Conservation (phyloP, 2,113 vertebrate genomes). For the Plecturocebus donacophilus region DNA sequence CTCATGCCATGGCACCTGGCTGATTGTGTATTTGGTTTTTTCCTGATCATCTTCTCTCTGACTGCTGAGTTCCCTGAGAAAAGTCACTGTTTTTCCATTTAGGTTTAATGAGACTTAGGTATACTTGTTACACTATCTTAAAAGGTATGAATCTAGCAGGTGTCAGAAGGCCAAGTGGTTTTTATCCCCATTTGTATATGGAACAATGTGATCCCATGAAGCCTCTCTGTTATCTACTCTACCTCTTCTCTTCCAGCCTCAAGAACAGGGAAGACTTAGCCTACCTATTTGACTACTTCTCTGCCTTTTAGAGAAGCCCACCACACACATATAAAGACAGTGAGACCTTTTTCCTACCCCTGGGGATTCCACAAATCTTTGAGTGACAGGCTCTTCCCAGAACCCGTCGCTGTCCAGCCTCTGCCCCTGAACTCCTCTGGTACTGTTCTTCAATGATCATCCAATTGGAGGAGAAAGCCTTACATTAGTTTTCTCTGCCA, state of each 20-base stretch:
- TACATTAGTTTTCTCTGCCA: background rate
- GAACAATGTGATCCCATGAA: background rate
- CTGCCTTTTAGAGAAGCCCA: background rate
- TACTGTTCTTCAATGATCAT: background rate
- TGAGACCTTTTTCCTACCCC: background rate
- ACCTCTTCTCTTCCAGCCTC: background rate
- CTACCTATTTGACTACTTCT: background rate
- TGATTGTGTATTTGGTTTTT: background rate
- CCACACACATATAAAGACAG: background rate
- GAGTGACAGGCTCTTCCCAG: background rate
- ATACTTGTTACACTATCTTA: background rate
- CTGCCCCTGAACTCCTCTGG: background rate
- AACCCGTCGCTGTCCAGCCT: background rate
- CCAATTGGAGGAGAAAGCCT: background rate
- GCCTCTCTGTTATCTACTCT: background rate
- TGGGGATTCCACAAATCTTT: background rate
- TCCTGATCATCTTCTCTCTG: background rate
- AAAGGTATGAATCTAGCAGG: background rate
- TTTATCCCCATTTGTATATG: background rate
- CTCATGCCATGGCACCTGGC: background rate
- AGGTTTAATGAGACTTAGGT: background rate
- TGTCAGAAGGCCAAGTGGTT: background rate
- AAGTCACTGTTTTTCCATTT: conserved; percentile 2
- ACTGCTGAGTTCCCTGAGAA: background rate
- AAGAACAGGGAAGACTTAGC: background rate